Base-by-base conservation (phyloP, 2,113 vertebrate genomes). In the Trematomus loennbergii region DNA sequence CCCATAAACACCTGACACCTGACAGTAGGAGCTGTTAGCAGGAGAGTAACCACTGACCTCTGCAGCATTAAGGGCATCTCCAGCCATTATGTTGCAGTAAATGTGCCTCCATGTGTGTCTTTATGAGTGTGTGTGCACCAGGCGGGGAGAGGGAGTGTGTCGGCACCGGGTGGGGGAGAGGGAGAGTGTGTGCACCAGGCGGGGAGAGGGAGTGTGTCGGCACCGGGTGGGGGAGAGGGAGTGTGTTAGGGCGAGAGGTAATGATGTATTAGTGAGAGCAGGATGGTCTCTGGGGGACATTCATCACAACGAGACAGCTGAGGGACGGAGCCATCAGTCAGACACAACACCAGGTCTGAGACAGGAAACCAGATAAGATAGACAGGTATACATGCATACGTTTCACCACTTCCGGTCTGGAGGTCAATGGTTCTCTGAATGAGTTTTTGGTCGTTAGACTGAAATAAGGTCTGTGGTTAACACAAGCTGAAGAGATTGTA, bases 261-360 rank as follows among this genome's bases (percentile, higher is more conserved):
- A 90, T 86, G 82, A 91, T 87, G 74, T 85, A 90, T 88, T 82
- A 88, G 73, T 10, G 63, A 78, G 70, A 69, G 18, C 73, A 50
- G 71, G 36, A 67, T 61, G 12, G 22, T 75, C 55, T 70, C 64
- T 0, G 52, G 12, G 62, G 25, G 46, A 58, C 77, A 86, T 93
- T 86, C 78, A 87, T 93, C 88, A 91, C 68, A 13, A 3, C 0
- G 49, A 82, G 88, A 85, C 87, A 80, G 80, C 78, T 67, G 79
- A 85, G 88, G 75, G 83, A 84, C 79, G 29, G 17, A 78, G 50
- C 65, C 70, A 90, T 91, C 79, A 63, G 50, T 91, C 85, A 88
- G 58, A 0, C 60, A 17, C 13, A 0, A 73, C 5, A 55, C 18
- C 36, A 40, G 29, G 29, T 29, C 29, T 29, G 63, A 49, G 46